A percentile compares a stretch with the other conserved stretches of the same genome.
These are phyloP conservation scores for Tetranychus cinnabarinus DNA, from an alignment of 1,140 invertebrate genomes.

Conservation along the genomic window DNA sequence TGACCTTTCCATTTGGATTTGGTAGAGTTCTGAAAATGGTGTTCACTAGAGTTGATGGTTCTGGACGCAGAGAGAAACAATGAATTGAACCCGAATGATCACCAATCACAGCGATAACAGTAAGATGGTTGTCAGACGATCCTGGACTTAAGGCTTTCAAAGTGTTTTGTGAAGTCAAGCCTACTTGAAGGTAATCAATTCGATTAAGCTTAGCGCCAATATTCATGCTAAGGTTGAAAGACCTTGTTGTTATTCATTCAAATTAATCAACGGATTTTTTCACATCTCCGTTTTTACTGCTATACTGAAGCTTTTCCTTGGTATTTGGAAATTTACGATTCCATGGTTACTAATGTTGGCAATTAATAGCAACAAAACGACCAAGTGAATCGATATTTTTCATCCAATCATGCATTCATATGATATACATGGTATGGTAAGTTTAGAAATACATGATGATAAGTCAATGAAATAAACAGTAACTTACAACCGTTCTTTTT, in stretches of 20 bases:
- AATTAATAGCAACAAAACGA: neutral
- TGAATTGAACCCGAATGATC: slow-evolving; percentile 7
- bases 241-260: neutral
- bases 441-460: too few relatives aligned
- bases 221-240: neutral
- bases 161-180: slow-evolving; percentile 7
- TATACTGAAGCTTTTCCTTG: too few relatives aligned
- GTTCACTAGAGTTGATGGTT: neutral
- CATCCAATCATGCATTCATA: too few relatives aligned
- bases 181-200: slow-evolving; percentile 9
- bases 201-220: neutral
- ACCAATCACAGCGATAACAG: slow-evolving; percentile 2
- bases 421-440: too few relatives aligned
- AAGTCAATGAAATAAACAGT: too few relatives aligned
- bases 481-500: too few relatives aligned
- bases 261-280: neutral
- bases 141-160: slow-evolving; percentile 1
- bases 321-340: slow-evolving; percentile 17
- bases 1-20: slow-evolving; percentile 7
- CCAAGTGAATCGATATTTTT: too few relatives aligned
- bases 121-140: neutral
- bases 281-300: too few relatives aligned
- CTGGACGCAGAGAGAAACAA: slow-evolving; percentile 1
- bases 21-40: slow-evolving; percentile 10
- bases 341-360: neutral